phyloP scores from a whole-genome alignment of 35 echinoderm and acorn worm species.

The Strongylocentrotus purpuratus region DNA sequence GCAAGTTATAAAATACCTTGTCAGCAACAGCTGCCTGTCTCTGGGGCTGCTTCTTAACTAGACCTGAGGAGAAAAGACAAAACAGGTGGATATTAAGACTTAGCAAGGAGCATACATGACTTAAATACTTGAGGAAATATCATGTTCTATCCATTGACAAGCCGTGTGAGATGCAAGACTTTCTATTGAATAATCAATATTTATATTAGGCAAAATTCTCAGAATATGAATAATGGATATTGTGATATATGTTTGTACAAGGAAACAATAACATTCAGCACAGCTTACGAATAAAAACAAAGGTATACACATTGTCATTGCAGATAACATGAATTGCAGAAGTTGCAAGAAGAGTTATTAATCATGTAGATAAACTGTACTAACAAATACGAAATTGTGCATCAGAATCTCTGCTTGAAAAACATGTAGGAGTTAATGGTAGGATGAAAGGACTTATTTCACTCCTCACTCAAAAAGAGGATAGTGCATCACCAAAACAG shows the following conservation, averaged over 20 bases:
- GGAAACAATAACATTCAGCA: neutral
- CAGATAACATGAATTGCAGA: neutral
- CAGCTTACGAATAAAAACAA: too few species aligned
- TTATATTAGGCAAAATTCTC: too few species aligned
- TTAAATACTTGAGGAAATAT: neutral
- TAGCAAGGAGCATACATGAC: neutral
- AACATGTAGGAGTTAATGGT: too few species aligned
- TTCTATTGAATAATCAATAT: too few species aligned
- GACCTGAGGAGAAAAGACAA: conserved; percentile 18
- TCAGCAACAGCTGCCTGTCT: conserved; percentile 53
- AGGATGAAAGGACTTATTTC: neutral
- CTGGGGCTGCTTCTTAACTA: conserved; percentile 46
- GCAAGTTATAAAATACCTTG: conserved; percentile 41
- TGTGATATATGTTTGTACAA: neutral
- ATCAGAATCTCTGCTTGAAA: neutral
- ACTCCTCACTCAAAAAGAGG: neutral
- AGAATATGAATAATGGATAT: neutral
- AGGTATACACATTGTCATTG: too few species aligned
- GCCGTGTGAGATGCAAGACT: too few species aligned
- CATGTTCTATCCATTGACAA: too few species aligned
- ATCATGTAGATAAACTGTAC: too few species aligned
- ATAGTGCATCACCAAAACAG: too few species aligned
- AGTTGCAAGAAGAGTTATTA: neutral
- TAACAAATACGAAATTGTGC: neutral
- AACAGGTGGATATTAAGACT: neutral